Evolutionary conservation across 2,113 vertebrate genomes (phyloP).

Genomic region (Pseudonaja textilis): DNA sequence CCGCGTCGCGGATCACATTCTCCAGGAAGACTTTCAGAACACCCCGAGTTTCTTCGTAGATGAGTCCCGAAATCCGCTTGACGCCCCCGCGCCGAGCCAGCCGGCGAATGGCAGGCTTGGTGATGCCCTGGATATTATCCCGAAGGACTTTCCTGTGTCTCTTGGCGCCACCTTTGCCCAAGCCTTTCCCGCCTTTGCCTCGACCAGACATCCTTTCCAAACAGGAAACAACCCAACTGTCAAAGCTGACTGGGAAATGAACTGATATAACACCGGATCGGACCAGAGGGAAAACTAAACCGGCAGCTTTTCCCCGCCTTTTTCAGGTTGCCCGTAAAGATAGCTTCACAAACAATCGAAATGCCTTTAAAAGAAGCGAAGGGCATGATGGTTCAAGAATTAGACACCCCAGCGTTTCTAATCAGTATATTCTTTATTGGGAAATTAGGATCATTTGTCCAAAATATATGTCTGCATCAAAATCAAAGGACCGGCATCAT

Average conservation of each 20-base stretch:
- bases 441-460: not conserved
- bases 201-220: rapidly evolving
- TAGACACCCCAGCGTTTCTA: not conserved
- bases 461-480: not conserved
- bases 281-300: constrained; percentile 16
- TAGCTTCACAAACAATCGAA: not conserved
- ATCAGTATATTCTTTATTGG: not conserved
- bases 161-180: constrained; percentile 12
- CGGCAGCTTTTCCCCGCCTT: not conserved
- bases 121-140: constrained; percentile 15
- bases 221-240: rapidly evolving
- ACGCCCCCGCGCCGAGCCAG: constrained; percentile 1
- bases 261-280: rapidly evolving
- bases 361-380: not conserved
- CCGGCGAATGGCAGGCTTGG: constrained; percentile 6
- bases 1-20: constrained; percentile 20
- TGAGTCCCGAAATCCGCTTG: constrained; percentile 15
- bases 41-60: constrained; percentile 12
- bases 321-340: rapidly evolving
- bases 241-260: not conserved
- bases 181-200: not conserved
- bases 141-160: constrained; percentile 3
- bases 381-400: not conserved
- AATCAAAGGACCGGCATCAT: not conserved
- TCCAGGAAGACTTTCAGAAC: constrained; percentile 8